Conservation (phyloP, 2,113 vertebrate species). For the Mormyrus lacerda region DNA sequence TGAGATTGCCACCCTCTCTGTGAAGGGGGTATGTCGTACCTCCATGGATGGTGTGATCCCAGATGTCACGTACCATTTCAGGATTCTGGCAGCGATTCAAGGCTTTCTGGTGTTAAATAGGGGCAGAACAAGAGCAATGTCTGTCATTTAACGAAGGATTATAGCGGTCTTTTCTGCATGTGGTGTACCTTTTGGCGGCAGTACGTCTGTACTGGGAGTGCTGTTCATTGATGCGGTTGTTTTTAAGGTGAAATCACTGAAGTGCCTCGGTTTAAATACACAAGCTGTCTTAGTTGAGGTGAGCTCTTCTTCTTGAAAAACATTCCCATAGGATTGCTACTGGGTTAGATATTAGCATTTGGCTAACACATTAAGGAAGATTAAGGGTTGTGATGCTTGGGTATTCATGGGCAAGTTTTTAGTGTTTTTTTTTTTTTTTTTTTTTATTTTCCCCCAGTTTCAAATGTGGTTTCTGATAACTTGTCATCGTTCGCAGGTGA, state of each 20-base stretch:
- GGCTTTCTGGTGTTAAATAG: constrained; percentile 27
- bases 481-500: constrained; percentile 38
- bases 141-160: constrained; percentile 7
- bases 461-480: background rate
- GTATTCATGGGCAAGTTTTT: background rate
- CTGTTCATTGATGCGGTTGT: background rate
- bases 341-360: background rate
- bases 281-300: background rate
- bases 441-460: too few relatives aligned
- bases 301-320: background rate
- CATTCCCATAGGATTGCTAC: background rate
- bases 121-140: constrained; percentile 17
- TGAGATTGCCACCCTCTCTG: background rate
- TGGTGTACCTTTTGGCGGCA: background rate
- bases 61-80: constrained; percentile 25
- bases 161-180: background rate
- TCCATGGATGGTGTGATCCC: constrained; percentile 23
- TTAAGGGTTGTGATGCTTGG: background rate
- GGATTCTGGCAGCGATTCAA: constrained; percentile 22
- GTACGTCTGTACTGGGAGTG: background rate
- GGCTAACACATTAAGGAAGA: background rate
- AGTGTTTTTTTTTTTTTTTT: background rate
- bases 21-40: constrained; percentile 6
- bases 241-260: background rate
- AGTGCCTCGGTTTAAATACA: background rate